Base-by-base conservation (phyloP, 1,140 invertebrate species). In the Solen grandis region DNA sequence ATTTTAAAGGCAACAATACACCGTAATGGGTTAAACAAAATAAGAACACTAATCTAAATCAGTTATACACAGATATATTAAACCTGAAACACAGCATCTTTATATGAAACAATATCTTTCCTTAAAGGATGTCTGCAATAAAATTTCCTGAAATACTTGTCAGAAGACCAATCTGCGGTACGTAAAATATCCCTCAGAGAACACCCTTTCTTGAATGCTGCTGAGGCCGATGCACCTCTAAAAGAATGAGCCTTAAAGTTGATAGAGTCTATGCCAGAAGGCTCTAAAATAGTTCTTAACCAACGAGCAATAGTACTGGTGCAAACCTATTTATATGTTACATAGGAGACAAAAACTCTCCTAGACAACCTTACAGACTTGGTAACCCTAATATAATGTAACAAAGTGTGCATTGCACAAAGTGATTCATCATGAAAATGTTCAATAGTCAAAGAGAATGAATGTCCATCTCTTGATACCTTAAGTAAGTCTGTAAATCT, bases 231-330 rank as follows among this genome's bases (percentile, higher is more conserved):
- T 75, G n/a, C n/a, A n/a, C n/a, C n/a, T n/a, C n/a, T n/a, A n/a
- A n/a, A n/a, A n/a, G n/a, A n/a, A n/a, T n/a, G 59, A 22, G 57
- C 57, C 25, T 75, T 75, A 35, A 75, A 75, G 33, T 35, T 4
- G 3, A 16, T 38, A 29, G 8, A 19, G 52, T 75, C 72, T 46
- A 62, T 75, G 50, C 72, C 57, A 29, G 59, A 5, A 14, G 63
- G n/a, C 5, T 46, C 25, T 27, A 75, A 50, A 13, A 62, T 31
- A 8, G 19, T 29, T 22, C 63, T 75, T 0, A 75, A 29, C 72
- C 72, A 75, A 31, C 57, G 60, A 62, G 72, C 72, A 2, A 75
- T 36, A 50, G 72, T 75, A 27, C 72, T 75, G 16, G 35, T 75
- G 22, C 35, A 27, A 29, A 75, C 59, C n/a, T 27, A 62, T 19